phyloP scores from a whole-genome alignment of 1,140 invertebrate genomes.

The Drosophila navojoa region DNA sequence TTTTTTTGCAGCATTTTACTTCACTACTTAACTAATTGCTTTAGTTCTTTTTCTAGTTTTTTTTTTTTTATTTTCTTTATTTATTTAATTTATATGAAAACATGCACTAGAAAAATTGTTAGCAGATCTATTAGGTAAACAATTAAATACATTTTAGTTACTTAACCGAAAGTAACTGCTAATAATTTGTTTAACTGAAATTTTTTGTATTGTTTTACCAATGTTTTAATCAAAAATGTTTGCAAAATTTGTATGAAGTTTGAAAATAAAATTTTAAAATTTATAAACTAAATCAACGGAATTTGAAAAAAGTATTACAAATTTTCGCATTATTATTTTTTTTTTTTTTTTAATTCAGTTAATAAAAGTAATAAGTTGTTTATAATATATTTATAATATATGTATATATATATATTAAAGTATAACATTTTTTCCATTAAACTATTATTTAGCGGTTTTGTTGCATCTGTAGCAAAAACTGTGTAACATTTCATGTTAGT shows the following conservation, averaged over 20 bases:
- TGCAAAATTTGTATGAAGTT: background rate
- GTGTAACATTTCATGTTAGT: slow-evolving; percentile 60
- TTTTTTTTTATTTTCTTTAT: slow-evolving; percentile 41
- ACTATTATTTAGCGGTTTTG: slow-evolving; percentile 69
- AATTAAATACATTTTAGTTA: slow-evolving; percentile 36
- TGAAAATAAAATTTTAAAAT: background rate
- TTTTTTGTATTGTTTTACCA: background rate
- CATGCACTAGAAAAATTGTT: slow-evolving; percentile 67
- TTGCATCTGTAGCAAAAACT: slow-evolving; percentile 56
- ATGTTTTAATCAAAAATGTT: background rate
- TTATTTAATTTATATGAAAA: slow-evolving; percentile 64
- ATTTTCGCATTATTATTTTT: slow-evolving; percentile 31
- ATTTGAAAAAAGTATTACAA: no score
- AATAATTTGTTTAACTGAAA: background rate
- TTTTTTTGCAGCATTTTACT: slow-evolving; percentile 55
- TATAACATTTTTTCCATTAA: slow-evolving; percentile 71
- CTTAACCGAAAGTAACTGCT: background rate
- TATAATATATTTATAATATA: slow-evolving; percentile 68
- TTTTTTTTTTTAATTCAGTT: slow-evolving; percentile 49
- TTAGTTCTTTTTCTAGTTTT: slow-evolving; percentile 27
- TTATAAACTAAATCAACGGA: background rate
- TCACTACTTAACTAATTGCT: slow-evolving; percentile 70
- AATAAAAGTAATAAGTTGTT: slow-evolving; percentile 52
- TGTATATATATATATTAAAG: slow-evolving; percentile 62
- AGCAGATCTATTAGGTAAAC: slow-evolving; percentile 54